Base-by-base conservation (phyloP, 2,888 invertebrate species). In the Limnephilus marmoratus region DNA sequence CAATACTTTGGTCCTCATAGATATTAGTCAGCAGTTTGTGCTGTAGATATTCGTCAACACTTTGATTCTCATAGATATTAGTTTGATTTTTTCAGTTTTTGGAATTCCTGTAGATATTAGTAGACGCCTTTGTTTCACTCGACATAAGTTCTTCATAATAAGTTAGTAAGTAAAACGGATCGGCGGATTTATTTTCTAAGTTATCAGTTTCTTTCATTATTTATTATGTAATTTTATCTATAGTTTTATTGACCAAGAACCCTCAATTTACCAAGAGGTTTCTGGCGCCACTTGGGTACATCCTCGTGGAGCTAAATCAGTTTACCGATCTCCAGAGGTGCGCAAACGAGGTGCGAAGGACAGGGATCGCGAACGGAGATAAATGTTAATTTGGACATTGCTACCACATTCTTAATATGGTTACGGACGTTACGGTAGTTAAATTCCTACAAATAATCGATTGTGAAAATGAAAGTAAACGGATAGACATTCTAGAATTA, bases 301-400 rank as follows among this genome's bases (percentile, higher is more conserved):
- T 31, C 81, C 86, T 86, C 45, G n/a, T 87, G 87, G 34, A 68
- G 34, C 24, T 87, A 31, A 87, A 87, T 87, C 87, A 34, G 68
- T 29, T 53, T 29, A 5, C 87, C 87, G 53, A 87, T 87, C 87
- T 87, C 41, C 88, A 81, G 49, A 45, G 81, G 91, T 24, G 53
- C 68, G 90, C 53, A 37, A 37, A 68, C 53, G 49, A 90, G 90
- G 85, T 29, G n/a, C 90, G 81, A 31, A 11, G 81, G 31, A 53
- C 88, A 41, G 37, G 90, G 81, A 81, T 90, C 45, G 12, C 81
- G 29, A 24, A 49, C 13, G 15, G 7, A 90, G 90, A 90, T 90
- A 37, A 81, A 81, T 29, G 34, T 34, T 81, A 81, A 29, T 37
- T 90, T 87, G 87, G 68, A 87, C 24, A 45, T 45, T 5, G 45